Percentiles rank a stretch among this genome's conserved stretches.
Evolutionary conservation across 1,140 invertebrate species (phyloP).

Genomic region (Drosophila arawakana): DNA sequence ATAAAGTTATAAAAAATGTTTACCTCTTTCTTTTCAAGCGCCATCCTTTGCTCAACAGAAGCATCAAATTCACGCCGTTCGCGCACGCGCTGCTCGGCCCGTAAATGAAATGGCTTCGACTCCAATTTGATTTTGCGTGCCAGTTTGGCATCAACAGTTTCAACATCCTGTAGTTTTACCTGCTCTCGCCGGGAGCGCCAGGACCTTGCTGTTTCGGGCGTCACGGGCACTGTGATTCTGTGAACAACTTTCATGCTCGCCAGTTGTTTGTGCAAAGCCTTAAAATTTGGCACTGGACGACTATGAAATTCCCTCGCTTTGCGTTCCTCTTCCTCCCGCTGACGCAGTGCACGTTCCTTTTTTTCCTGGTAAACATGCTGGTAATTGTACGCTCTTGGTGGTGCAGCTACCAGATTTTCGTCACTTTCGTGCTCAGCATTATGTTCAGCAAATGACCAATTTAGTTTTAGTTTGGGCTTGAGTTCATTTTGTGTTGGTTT

Average conservation of each 20-base stretch:
- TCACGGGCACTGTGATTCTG: conserved; percentile 62
- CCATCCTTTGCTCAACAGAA: conserved; percentile 38
- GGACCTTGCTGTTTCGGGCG: conserved; percentile 64
- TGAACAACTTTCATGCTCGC: conserved; percentile 44
- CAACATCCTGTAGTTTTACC: conserved; percentile 22
- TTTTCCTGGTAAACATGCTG: conserved; percentile 60
- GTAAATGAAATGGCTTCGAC: conserved; percentile 62
- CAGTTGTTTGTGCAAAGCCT: conserved; percentile 53
- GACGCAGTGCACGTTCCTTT: conserved; percentile 44
- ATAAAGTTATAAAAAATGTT: too few relatives aligned
- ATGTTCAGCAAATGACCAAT: conserved; percentile 36
- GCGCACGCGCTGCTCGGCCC: conserved; percentile 63
- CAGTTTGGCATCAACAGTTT: conserved; percentile 22
- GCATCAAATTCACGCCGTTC: conserved; percentile 71
- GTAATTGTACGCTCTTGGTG: conserved; percentile 55
- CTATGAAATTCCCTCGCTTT: conserved; percentile 75
- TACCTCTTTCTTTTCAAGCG: conserved; percentile 74
- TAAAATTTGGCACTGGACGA: conserved; percentile 74
- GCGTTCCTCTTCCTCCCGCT: conserved; percentile 62
- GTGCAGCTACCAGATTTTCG: not conserved
- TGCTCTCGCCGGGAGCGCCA: conserved; percentile 38
- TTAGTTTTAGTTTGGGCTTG: conserved; percentile 26
- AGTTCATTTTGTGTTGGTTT: not conserved
- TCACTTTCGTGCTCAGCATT: not conserved
- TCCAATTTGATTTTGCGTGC: conserved; percentile 8